These are phyloP conservation scores for Sepiola atlantica DNA, from an alignment of 2,888 invertebrate genomes.

Conservation along the genomic window DNA sequence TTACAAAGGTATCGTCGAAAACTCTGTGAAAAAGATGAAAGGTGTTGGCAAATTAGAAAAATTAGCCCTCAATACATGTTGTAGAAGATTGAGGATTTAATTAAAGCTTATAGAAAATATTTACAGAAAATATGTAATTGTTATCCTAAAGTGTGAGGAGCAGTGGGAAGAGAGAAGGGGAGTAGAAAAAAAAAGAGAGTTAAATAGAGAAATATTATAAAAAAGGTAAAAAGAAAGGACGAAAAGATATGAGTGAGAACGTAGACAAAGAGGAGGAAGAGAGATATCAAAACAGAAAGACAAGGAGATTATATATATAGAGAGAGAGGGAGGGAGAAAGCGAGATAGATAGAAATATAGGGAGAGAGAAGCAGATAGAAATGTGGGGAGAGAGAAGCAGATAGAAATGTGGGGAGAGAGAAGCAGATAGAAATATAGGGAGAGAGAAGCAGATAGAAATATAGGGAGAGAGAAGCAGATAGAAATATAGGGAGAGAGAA, in stretches of 20 bases:
- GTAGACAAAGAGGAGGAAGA: too few relatives aligned
- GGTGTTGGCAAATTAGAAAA: background rate
- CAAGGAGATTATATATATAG: too few relatives aligned
- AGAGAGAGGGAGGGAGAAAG: background rate
- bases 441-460: background rate
- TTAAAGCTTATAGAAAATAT: constrained; percentile 32
- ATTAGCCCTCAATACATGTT: constrained; percentile 32
- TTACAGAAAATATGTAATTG: constrained; percentile 14
- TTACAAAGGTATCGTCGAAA: background rate
- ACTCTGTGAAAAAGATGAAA: background rate
- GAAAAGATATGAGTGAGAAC: background rate
- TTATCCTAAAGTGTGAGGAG: background rate
- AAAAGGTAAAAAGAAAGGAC: background rate
- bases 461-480: background rate
- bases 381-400: background rate
- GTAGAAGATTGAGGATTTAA: background rate
- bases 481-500: background rate
- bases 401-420: background rate
- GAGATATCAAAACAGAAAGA: too few relatives aligned
- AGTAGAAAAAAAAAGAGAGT: background rate
- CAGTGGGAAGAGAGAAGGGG: background rate
- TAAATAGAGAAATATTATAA: background rate
- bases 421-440: background rate
- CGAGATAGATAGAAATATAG: background rate
- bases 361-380: background rate